Conservation (phyloP, 2,797 vertebrate species). For the Sebastes taczanowskii region DNA sequence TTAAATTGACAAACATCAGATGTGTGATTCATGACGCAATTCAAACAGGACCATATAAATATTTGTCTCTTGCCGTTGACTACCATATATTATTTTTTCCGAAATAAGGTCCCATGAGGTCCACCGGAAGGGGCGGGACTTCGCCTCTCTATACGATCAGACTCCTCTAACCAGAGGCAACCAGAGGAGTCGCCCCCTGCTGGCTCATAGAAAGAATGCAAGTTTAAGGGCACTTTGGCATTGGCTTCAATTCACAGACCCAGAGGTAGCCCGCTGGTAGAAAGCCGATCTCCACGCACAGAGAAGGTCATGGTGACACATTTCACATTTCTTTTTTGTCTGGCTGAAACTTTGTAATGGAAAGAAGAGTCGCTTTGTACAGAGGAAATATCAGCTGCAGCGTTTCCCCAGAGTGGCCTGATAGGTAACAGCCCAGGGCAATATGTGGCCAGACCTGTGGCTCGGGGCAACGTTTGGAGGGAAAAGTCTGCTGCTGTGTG, state of each 20-base stretch:
- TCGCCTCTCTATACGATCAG: background rate
- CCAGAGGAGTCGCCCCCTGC: too few species aligned
- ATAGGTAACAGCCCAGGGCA: constrained; percentile 13
- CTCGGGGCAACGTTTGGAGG: constrained; percentile 20
- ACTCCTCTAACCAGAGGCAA: too few species aligned
- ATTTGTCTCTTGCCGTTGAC: background rate
- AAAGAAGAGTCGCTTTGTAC: constrained; percentile 22
- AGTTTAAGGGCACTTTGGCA: too few species aligned
- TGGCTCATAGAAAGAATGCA: too few species aligned
- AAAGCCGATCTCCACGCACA: background rate
- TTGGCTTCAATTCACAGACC: too few species aligned
- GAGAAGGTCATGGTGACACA: constrained; percentile 45
- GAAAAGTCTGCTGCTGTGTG: background rate
- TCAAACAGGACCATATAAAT: background rate
- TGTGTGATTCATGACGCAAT: background rate
- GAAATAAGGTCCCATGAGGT: background rate
- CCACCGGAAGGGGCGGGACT: background rate
- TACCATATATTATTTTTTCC: background rate
- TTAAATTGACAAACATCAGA: too few species aligned
- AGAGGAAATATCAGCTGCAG: constrained; percentile 7
- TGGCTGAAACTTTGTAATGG: constrained; percentile 38
- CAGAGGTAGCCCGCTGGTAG: too few species aligned
- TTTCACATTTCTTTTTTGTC: constrained; percentile 26
- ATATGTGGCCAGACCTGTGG: background rate
- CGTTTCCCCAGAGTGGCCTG: background rate